These are phyloP conservation scores for Scarus forsteni DNA, from an alignment of 2,797 vertebrate species.

Conservation along the genomic window DNA sequence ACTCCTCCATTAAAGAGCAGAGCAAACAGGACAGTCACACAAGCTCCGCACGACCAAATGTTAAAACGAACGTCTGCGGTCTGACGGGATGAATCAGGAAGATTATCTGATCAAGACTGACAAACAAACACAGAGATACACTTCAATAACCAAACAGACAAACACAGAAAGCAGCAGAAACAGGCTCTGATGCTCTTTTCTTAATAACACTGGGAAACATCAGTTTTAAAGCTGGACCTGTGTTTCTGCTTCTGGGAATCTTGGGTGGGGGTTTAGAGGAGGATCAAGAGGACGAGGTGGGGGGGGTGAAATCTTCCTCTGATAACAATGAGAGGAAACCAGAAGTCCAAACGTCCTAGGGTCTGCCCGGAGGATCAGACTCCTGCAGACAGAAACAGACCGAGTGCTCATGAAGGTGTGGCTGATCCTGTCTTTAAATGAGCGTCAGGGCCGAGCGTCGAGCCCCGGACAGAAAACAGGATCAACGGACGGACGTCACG, in stretches of 20 bases:
- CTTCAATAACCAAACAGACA: conserved; percentile 31
- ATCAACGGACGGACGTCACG: too few species aligned
- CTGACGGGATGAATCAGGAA: too few species aligned
- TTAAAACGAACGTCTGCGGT: too few species aligned
- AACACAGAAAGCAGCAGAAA: too few species aligned
- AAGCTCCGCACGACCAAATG: too few species aligned
- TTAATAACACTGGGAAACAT: too few species aligned
- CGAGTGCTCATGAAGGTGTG: conserved; percentile 33
- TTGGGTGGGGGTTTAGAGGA: conserved; percentile 2
- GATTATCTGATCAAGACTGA: neutral
- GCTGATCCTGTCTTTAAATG: conserved; percentile 24
- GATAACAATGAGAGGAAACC: conserved; percentile 83
- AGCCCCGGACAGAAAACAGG: too few species aligned
- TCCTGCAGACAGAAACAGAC: conserved; percentile 24
- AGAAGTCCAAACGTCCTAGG: conserved; percentile 62
- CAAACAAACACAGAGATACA: conserved; percentile 7
- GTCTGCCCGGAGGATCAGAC: conserved; percentile 40
- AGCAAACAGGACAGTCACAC: too few species aligned
- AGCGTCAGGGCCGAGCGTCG: conserved; percentile 18
- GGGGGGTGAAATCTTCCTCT: conserved; percentile 46
- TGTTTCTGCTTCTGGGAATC: too few species aligned
- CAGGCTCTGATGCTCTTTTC: too few species aligned
- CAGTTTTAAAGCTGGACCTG: too few species aligned
- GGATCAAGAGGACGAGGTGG: conserved; percentile 33
- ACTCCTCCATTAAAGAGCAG: too few species aligned